phyloP scores from a whole-genome alignment of 2,113 vertebrate genomes.

The Cricetomys ansorgei region DNA sequence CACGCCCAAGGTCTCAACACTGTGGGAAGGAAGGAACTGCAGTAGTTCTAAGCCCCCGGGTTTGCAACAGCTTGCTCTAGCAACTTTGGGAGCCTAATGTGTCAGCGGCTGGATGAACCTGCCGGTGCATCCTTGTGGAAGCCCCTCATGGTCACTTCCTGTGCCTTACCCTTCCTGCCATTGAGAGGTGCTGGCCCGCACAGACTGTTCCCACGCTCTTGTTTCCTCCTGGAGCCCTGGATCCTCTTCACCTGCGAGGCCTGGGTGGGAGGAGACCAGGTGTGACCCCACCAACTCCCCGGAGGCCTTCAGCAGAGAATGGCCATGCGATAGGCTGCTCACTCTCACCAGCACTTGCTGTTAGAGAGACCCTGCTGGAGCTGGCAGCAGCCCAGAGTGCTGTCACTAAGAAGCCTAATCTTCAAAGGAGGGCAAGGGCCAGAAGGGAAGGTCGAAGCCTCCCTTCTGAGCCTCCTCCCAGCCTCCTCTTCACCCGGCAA shows the following conservation, averaged over 20 bases:
- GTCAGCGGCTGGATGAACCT: background rate
- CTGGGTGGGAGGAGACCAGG: background rate
- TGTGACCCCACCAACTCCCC: background rate
- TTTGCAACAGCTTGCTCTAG: background rate
- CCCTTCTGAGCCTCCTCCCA: background rate
- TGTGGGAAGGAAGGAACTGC: no score
- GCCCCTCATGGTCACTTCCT: background rate
- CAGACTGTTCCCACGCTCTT: background rate
- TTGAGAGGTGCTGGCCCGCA: background rate
- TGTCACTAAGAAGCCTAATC: background rate
- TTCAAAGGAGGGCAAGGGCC: background rate
- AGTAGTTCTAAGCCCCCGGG: background rate
- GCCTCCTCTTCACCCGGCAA: background rate
- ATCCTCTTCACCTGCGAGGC: background rate
- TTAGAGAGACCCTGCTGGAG: background rate
- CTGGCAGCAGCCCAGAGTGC: fast-evolving
- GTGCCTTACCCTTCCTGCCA: constrained; percentile 46
- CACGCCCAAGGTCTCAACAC: background rate
- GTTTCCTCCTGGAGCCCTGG: background rate
- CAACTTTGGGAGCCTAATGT: background rate
- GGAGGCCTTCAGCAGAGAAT: background rate
- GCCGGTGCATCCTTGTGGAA: background rate
- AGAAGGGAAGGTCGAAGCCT: background rate
- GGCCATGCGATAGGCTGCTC: fast-evolving
- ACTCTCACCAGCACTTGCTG: fast-evolving